Conservation (phyloP, 2,888 invertebrate genomes). For the Kuschelorhynchus macadamiae region DNA sequence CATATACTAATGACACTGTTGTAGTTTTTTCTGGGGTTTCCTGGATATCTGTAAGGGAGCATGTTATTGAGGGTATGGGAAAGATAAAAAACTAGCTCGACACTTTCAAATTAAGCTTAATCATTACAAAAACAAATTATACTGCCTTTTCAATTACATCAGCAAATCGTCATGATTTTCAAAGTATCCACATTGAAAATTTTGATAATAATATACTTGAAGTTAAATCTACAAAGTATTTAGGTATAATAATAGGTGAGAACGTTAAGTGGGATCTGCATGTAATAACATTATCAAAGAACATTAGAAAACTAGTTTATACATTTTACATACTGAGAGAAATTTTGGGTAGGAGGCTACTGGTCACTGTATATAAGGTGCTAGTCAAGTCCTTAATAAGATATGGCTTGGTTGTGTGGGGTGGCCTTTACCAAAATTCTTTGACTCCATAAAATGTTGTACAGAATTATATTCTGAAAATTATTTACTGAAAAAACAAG, state of each 20-base stretch:
- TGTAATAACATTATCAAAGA: neutral
- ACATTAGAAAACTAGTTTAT: constrained; percentile 1
- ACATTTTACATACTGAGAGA: constrained; percentile 9
- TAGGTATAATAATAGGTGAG: neutral
- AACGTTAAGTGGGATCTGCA: constrained; percentile 9
- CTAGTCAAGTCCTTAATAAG: constrained; percentile 1
- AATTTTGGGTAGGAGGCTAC: neutral
- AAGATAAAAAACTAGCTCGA: too few species aligned
- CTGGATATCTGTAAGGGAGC: too few species aligned
- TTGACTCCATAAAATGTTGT: neutral
- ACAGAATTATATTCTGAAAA: neutral
- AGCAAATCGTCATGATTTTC: too few species aligned
- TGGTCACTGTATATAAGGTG: too few species aligned
- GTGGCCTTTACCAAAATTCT: neutral
- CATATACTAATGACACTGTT: too few species aligned
- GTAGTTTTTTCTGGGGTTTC: too few species aligned
- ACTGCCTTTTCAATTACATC: too few species aligned
- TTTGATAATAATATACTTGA: too few species aligned
- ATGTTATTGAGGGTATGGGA: too few species aligned
- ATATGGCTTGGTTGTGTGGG: neutral
- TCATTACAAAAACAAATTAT: too few species aligned
- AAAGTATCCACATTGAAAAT: too few species aligned
- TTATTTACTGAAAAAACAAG: neutral
- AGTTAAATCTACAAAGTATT: neutral
- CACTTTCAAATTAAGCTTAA: too few species aligned